Conservation (phyloP, 53 echinoderm and acorn worm genomes). For the Paelopatides confundens region DNA sequence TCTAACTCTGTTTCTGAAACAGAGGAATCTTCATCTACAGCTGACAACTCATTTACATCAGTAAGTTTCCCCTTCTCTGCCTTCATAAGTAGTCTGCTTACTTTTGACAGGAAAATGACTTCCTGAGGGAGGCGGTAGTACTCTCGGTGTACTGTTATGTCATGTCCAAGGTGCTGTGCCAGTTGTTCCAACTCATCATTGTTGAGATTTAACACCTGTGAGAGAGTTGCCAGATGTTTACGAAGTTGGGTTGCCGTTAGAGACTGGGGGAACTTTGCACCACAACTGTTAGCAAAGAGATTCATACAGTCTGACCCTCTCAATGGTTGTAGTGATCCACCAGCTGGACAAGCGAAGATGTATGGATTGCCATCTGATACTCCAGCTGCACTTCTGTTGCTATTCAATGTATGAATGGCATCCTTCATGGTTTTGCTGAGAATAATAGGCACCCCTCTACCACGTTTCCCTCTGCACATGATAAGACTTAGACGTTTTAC, state of each 20-base stretch:
- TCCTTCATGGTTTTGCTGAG: constrained; percentile 22
- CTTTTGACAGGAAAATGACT: not conserved
- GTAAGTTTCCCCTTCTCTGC: constrained; percentile 34
- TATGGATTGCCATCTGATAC: constrained; percentile 22
- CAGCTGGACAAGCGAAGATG: constrained; percentile 21
- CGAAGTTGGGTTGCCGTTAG: constrained; percentile 23
- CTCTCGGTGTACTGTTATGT: constrained; percentile 20
- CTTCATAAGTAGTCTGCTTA: not conserved
- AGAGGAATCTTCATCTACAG: not conserved
- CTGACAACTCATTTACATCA: not conserved
- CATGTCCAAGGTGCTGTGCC: constrained; percentile 35
- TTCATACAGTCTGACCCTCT: constrained; percentile 23
- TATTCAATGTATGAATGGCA: not conserved
- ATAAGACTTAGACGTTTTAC: constrained; percentile 13
- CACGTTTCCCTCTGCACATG: constrained; percentile 47
- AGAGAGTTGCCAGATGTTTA: constrained; percentile 35
- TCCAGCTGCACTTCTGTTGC: constrained; percentile 13
- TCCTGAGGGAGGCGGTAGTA: constrained; percentile 31
- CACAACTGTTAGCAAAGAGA: constrained; percentile 20
- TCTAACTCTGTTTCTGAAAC: constrained; percentile 4
- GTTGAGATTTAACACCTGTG: constrained; percentile 24
- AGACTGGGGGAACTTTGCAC: constrained; percentile 13
- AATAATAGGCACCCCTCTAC: constrained; percentile 44
- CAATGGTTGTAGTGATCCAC: not conserved
- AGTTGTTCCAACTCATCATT: constrained; percentile 28